Base-by-base conservation (phyloP, 2,888 invertebrate species). In the Adelphocoris suturalis region DNA sequence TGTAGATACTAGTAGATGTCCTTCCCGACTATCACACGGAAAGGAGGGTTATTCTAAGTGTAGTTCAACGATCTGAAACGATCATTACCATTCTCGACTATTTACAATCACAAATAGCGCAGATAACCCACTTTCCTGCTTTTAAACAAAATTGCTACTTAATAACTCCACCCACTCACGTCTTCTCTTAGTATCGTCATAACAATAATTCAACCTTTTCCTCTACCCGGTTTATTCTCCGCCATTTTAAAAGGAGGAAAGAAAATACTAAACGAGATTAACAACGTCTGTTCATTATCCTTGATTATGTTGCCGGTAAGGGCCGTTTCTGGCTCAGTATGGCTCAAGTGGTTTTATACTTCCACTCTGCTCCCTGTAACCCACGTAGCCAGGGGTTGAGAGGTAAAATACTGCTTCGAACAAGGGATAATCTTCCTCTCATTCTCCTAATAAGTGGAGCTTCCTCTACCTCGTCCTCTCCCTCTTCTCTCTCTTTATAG, bases 201-300 rank as follows among this genome's bases (percentile, higher is more conserved):
- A 14, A 78, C 46, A 37, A 7, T 37, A 13, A 46, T 57, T 57
- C 57, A 57, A 57, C 57, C 57, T 16, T 57, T n/a, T 16, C n/a
- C 57, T 7, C 57, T 57, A 57, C 52, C 52, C 14, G 57, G 57
- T 57, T 57, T 68, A 68, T 68, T 68, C 19, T 23, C 23, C 3
- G 19, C 68, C 12, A 68, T 68, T 68, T 27, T 19, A 23, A 27
- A 27, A 68, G 23, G 23, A 27, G 13, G 23, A 68, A 27, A 27
- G 23, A 68, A 23, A 68, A 37, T 23, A 16, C 61, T 61, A 19
- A 61, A 68, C 68, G 9, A 68, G 68, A 78, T 37, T 78, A 78
- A 47, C 19, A 78, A 37, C 47, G 78, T 19, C 78, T 78, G n/a
- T 78, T 78, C 78, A 78, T 78, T 78, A 78, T 47, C 78, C 78